Base-by-base conservation (phyloP, 2,797 vertebrate genomes). In the Protonibea diacanthus region DNA sequence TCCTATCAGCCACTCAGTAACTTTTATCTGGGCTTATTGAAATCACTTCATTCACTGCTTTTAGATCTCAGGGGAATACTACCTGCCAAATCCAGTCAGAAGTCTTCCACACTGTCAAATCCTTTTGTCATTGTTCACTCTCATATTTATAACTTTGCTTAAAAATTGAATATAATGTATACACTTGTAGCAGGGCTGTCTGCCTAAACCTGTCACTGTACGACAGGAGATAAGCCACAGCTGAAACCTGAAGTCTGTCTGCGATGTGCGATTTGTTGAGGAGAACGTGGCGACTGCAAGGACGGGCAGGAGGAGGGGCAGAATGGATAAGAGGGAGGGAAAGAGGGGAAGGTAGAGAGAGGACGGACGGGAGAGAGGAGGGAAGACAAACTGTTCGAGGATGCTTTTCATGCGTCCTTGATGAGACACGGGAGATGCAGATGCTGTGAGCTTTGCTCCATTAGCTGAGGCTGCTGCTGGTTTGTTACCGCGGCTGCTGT, bases 341-440 rank as follows among this genome's bases (percentile, higher is more conserved):
- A 52, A 9, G 17, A 6, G 42, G 25, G 29, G 23, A 6, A n/a
- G 15, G 3, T 0, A n/a, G 51, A 33, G 49, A 40, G 65, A 57
- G 57, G 63, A 40, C 6, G 21, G 48, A 60, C 0, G 14, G 20
- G 52, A 70, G 70, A 60, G 62, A 47, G 21, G 60, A 85, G 27
- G 27, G 21, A 66, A 66, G 68, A 73, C 62, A 68, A 80, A 74
- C 78, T 63, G 71, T 72, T 48, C 1, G 9, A 66, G 71, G 71
- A 75, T 76, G 62, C 78, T 86, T 82, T 76, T 78, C 55, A 58
- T 77, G 45, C 3, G 74, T 70, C 82, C 83, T 86, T 85, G 81
- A 84, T 85, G 78, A 83, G 69, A 86, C 40, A 55, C 29, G 23
- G 62, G 78, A 72, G 82, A 86, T 85, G 71, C 74, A 76, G 76